Evolutionary conservation across 2,888 invertebrate genomes (phyloP).

Genomic region (Calameuta pallipes): DNA sequence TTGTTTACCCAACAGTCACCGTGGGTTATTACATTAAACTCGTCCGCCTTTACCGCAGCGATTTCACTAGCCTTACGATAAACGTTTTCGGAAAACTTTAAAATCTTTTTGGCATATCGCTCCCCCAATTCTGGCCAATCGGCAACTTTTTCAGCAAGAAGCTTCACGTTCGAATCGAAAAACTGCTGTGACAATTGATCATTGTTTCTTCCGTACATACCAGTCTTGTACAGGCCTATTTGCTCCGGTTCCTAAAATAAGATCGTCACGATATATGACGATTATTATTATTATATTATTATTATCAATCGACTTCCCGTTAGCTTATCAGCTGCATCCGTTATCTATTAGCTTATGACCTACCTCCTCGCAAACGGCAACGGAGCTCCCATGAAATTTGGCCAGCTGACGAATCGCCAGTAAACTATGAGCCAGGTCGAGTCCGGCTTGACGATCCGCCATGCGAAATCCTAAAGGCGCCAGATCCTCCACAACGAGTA

Average conservation of each 20-base stretch:
- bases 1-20: neutral
- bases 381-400: conserved; percentile 71
- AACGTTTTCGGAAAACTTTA: conserved; percentile 21
- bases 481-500: conserved; percentile 70
- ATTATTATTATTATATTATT: too few relatives aligned
- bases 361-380: conserved; percentile 69
- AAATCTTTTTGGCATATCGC: conserved; percentile 46
- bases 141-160: conserved; percentile 32
- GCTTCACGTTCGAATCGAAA: conserved; percentile 26
- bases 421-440: conserved; percentile 69
- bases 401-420: conserved; percentile 69
- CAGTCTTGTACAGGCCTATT: conserved; percentile 34
- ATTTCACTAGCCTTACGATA: conserved; percentile 26
- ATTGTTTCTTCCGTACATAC: conserved; percentile 35
- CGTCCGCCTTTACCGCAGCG: neutral
- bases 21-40: neutral
- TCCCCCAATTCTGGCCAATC: conserved; percentile 48
- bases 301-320: too few relatives aligned
- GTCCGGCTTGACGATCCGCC: conserved; percentile 68
- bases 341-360: conserved; percentile 12
- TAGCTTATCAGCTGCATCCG: too few relatives aligned
- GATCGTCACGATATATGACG: too few relatives aligned
- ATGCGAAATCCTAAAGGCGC: conserved; percentile 69
- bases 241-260: conserved; percentile 40
- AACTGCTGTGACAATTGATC: conserved; percentile 34